Percentiles rank a stretch among this genome's conserved stretches.
Conservation (phyloP, 2,888 invertebrate genomes). For the Blomia tropicalis region DNA sequence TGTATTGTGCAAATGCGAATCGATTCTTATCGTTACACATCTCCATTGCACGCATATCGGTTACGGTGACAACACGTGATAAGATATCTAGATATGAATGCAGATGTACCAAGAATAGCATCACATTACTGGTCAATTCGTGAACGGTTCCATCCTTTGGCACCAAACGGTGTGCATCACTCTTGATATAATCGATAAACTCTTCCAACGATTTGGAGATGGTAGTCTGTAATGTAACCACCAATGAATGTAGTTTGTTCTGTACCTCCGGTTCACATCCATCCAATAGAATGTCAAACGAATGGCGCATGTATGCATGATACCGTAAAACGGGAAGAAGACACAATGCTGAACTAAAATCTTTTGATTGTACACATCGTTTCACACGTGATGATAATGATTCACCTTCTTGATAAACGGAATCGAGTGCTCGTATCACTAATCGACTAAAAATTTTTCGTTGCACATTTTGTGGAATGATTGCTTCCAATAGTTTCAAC, state of each 20-base stretch:
- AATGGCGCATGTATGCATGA: conserved; percentile 55
- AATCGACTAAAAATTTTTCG: conserved; percentile 66
- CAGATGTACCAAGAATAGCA: conserved; percentile 71
- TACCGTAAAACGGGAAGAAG: conserved; percentile 68
- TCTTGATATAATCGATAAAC: conserved; percentile 71
- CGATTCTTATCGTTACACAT: conserved; percentile 28
- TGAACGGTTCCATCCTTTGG: conserved; percentile 96
- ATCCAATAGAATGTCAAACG: conserved; percentile 60
- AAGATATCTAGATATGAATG: conserved; percentile 36
- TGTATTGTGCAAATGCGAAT: conserved; percentile 35
- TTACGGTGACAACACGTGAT: conserved; percentile 28
- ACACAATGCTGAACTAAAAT: conserved; percentile 60
- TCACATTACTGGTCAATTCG: conserved; percentile 78
- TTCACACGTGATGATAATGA: conserved; percentile 52
- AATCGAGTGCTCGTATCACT: conserved; percentile 64
- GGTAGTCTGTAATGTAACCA: conserved; percentile 28
- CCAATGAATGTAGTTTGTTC: conserved; percentile 24
- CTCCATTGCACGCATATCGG: conserved; percentile 27
- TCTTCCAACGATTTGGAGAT: conserved; percentile 78
- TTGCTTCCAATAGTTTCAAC: conserved; percentile 59
- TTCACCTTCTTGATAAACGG: conserved; percentile 71
- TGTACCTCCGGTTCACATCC: conserved; percentile 29
- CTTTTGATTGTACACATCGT: conserved; percentile 56
- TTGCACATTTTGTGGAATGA: conserved; percentile 63
- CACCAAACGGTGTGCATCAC: conserved; percentile 45